Evolutionary conservation across 2,113 vertebrate species (phyloP), one percentile per base, ranked within the genome.

Genomic region (Chloebia gouldiae): DNA sequence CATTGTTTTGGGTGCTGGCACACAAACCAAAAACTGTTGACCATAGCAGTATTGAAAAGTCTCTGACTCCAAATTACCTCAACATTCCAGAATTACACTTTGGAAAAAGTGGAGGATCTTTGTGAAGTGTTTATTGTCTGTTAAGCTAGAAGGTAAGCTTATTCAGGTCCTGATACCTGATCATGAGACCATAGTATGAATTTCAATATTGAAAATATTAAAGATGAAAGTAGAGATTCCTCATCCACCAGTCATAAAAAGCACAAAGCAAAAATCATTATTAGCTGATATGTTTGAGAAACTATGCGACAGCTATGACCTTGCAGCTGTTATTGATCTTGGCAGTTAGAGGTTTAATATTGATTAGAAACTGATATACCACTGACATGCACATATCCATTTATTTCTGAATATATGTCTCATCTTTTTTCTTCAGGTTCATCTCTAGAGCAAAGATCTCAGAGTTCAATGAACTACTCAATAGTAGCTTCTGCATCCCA

Each of bases 301-400:
- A 95, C 92, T 94, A 66, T 96, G 89, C 20, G 42, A 90, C 88
- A 93, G 59, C 88, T 91, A 63, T 96, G 96, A 96, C 90, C 89
- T 91, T 92, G 85, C 89, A 96, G 93, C 87, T 90, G 61, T 92
- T 97, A 97, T 96, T 96, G 97, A 96, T 96, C 85, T 92, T 81
- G 85, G 85, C 94, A 97, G 92, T 96, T 96, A 96, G 80, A 83
- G 88, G 86, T 95, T 97, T 97, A 85, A 77, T 97, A 97, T 92
- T 97, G 96, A 97, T 97, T 94, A 91, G 95, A 95, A 97, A 95
- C 92, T 94, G 96, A 96, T 96, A 96, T 92, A 93, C 71, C 68
- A 91, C 94, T 96, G 93, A 81, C 89, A 86, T 50, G 69, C 85
- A 95, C 86, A 65, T 92, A 95, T 87, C 95, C 71, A 77, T 95